phyloP scores from a whole-genome alignment of 2,113 vertebrate species.

The Psittacula cyanocephala region DNA sequence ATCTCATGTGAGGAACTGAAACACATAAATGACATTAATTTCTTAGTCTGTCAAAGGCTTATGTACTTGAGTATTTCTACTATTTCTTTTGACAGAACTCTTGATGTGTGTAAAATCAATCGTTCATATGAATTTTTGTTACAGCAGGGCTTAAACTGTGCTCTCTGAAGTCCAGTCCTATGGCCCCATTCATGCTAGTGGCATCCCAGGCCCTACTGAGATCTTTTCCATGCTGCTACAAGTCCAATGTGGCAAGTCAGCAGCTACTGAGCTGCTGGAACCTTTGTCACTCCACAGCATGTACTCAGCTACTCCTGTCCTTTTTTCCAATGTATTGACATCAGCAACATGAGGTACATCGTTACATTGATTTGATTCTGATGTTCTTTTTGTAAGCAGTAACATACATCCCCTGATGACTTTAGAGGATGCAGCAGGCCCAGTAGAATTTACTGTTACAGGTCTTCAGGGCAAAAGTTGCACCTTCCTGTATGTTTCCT shows the following conservation, averaged over 20 bases:
- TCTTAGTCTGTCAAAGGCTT: neutral
- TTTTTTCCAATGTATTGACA: neutral
- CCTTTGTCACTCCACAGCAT: neutral
- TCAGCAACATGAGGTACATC: neutral
- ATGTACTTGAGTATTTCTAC: rapidly evolving
- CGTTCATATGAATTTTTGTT: neutral
- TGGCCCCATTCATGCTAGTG: neutral
- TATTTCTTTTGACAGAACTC: neutral
- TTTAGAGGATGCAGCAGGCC: neutral
- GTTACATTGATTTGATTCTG: neutral
- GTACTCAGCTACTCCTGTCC: neutral
- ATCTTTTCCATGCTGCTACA: rapidly evolving
- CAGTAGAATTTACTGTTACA: neutral
- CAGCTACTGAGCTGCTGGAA: neutral
- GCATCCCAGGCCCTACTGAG: neutral
- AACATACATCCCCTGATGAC: neutral
- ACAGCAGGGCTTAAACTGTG: rapidly evolving
- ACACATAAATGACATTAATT: neutral
- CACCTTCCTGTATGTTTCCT: neutral
- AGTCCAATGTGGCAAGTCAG: rapidly evolving
- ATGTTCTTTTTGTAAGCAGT: neutral
- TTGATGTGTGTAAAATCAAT: neutral
- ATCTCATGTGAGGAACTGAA: neutral
- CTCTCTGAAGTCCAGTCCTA: neutral
- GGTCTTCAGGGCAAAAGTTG: neutral